phyloP scores from a whole-genome alignment of 2,113 vertebrate species.

The Serinus canaria region DNA sequence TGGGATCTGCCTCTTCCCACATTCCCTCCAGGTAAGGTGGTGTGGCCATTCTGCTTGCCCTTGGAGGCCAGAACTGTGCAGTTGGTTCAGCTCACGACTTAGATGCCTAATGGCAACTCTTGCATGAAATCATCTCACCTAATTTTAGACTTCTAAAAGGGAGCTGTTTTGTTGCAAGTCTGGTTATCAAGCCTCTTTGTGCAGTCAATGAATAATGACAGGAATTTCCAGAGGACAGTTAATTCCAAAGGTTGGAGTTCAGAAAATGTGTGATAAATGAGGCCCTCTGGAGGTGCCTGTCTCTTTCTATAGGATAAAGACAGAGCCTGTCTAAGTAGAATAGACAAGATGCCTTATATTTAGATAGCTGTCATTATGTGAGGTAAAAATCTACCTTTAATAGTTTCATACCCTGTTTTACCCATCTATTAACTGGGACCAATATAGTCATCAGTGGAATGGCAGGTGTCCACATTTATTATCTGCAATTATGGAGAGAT shows the following conservation, averaged over 20 bases:
- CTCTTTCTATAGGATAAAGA: neutral
- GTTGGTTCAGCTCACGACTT: neutral
- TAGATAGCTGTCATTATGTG: neutral
- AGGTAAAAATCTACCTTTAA: neutral
- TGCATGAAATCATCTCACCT: neutral
- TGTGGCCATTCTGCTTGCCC: accelerated
- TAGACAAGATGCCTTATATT: neutral
- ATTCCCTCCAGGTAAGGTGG: neutral
- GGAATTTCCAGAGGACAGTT: neutral
- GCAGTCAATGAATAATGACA: neutral
- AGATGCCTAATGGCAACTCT: neutral
- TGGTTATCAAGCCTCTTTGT: neutral
- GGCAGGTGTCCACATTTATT: neutral
- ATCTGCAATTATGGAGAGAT: neutral
- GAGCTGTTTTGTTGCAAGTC: neutral
- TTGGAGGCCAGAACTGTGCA: neutral
- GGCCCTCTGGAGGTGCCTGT: neutral
- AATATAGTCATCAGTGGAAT: neutral
- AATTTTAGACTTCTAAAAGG: neutral
- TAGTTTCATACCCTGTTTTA: neutral
- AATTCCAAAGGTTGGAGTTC: neutral
- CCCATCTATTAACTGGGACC: neutral
- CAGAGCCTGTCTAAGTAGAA: neutral
- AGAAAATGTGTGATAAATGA: neutral
- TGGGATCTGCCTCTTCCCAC: neutral